These are phyloP conservation scores for Mesorhabditis spiculigera DNA, from an alignment of 2,888 invertebrate species.

Conservation along the genomic window DNA sequence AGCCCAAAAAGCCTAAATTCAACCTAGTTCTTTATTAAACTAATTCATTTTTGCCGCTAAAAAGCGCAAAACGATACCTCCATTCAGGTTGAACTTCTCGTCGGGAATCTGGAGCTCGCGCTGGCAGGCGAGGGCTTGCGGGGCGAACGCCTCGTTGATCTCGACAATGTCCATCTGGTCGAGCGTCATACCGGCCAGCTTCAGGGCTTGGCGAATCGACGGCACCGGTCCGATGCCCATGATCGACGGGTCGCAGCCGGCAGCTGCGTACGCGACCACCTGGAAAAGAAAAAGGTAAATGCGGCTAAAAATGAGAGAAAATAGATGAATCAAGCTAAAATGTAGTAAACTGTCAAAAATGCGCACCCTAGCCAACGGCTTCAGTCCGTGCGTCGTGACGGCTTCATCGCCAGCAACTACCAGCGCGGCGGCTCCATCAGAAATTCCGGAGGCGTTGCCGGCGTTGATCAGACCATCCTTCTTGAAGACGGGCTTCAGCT, in stretches of 20 bases:
- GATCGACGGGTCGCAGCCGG: constrained; percentile 86
- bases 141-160: constrained; percentile 93
- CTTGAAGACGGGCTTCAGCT: constrained; percentile 68
- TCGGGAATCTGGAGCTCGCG: constrained; percentile 82
- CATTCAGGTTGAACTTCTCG: constrained; percentile 81
- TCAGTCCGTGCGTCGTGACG: constrained; percentile 74
- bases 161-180: constrained; percentile 81
- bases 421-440: constrained; percentile 92
- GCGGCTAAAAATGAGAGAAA: neutral
- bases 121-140: constrained; percentile 85
- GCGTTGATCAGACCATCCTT: constrained; percentile 56
- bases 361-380: constrained; percentile 80
- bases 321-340: too few relatives aligned
- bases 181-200: constrained; percentile 74
- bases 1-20: neutral
- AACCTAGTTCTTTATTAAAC: neutral
- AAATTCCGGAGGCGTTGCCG: constrained; percentile 68
- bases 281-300: constrained; percentile 69
- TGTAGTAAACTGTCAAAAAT: neutral
- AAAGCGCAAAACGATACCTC: constrained; percentile 20
- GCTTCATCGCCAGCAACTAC: constrained; percentile 87
- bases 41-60: too few relatives aligned
- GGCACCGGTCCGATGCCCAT: constrained; percentile 85
- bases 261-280: constrained; percentile 79
- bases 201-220: constrained; percentile 81